Conservation (phyloP, 2,113 vertebrate species). For the Bubalus kerabau region DNA sequence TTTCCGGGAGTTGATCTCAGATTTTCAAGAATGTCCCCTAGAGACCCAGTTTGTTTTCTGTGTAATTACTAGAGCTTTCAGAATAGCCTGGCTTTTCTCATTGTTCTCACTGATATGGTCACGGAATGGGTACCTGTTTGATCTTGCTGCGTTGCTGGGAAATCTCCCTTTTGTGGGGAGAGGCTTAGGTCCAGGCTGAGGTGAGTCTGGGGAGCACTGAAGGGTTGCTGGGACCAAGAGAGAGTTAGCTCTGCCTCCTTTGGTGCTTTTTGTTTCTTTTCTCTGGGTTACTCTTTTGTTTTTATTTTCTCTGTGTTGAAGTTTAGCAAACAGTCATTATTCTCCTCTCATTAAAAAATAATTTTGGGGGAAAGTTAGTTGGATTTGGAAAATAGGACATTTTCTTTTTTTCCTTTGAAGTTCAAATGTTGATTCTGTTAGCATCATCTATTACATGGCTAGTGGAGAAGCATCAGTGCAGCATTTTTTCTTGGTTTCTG, state of each 20-base stretch:
- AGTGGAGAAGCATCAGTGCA: not conserved
- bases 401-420: constrained; percentile 13
- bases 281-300: constrained; percentile 5
- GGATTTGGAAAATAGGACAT: not conserved
- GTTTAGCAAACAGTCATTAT: constrained; percentile 1
- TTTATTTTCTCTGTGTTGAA: not conserved
- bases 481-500: not conserved
- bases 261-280: constrained; percentile 3
- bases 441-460: not conserved
- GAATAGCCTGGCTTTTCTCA: not conserved
- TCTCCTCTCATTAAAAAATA: not conserved
- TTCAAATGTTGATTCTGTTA: not conserved
- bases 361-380: not conserved
- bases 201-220: constrained; percentile 18
- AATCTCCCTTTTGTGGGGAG: not conserved
- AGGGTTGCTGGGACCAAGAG: not conserved
- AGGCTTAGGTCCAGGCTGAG: not conserved
- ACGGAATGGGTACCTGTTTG: not conserved
- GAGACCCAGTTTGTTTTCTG: constrained; percentile 44
- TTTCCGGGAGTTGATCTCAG: constrained; percentile 40
- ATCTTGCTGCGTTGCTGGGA: not conserved
- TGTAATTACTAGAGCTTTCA: constrained; percentile 26
- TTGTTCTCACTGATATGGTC: not conserved
- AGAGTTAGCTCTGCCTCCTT: not conserved
- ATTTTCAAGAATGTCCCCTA: constrained; percentile 46